Percentiles rank a stretch among this genome's conserved stretches.
Conservation (phyloP, 2,113 vertebrate species). For the Pelecanoides urinatrix region DNA sequence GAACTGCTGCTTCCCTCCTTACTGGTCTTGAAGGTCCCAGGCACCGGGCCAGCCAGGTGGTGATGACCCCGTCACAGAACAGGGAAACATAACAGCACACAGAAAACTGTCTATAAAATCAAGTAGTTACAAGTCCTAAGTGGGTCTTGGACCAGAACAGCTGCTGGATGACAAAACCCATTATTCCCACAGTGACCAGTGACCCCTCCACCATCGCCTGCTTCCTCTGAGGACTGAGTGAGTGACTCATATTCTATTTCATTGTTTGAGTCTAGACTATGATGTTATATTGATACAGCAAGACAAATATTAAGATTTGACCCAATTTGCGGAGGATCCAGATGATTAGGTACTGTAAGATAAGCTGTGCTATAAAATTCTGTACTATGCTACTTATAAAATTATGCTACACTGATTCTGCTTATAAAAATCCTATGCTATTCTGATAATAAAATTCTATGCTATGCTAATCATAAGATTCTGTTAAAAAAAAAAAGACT, state of each 20-base stretch:
- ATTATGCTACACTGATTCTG: background rate
- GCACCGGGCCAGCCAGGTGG: rapidly evolving
- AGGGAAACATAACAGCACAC: background rate
- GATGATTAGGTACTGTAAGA: background rate
- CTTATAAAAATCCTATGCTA: background rate
- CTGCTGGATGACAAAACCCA: background rate
- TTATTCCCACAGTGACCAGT: rapidly evolving
- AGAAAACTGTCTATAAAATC: background rate
- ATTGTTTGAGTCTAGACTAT: background rate
- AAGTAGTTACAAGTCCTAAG: background rate
- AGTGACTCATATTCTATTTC: background rate
- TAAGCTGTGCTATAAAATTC: background rate
- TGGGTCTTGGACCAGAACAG: background rate
- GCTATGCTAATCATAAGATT: background rate
- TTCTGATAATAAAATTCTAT: background rate
- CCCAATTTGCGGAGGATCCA: background rate
- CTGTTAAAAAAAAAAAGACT: background rate
- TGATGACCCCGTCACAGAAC: background rate
- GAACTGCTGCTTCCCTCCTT: background rate
- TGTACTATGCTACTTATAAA: rapidly evolving
- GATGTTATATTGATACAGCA: background rate
- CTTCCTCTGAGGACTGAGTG: background rate
- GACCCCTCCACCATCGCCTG: rapidly evolving
- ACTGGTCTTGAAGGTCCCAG: background rate
- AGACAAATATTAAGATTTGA: background rate